These are phyloP conservation scores for Lasiommata megera DNA, from an alignment of 2,888 invertebrate genomes.

Conservation along the genomic window DNA sequence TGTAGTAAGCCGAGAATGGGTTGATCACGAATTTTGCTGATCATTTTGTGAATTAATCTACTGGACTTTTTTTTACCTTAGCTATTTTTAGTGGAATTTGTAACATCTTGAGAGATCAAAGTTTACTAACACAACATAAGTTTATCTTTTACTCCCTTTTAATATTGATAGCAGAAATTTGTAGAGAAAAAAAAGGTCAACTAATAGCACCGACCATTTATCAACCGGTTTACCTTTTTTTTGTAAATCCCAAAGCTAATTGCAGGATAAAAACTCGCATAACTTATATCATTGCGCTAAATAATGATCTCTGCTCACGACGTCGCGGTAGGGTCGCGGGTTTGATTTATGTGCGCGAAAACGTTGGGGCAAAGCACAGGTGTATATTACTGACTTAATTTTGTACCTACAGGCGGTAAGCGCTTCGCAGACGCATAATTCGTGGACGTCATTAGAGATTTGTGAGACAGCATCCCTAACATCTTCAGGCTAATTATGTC, in stretches of 20 bases:
- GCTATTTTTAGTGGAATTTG: too few relatives aligned
- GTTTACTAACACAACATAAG: too few relatives aligned
- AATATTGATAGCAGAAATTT: not conserved
- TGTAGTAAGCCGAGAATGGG: too few relatives aligned
- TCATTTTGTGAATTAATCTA: too few relatives aligned
- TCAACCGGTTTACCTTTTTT: slow-evolving; percentile 6
- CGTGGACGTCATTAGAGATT: slow-evolving; percentile 5
- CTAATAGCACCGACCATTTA: not conserved
- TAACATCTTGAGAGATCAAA: too few relatives aligned
- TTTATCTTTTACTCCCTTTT: too few relatives aligned
- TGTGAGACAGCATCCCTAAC: not conserved
- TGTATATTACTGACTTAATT: slow-evolving; percentile 34
- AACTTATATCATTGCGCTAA: slow-evolving; percentile 30
- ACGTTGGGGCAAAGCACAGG: slow-evolving; percentile 42
- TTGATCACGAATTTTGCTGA: too few relatives aligned
- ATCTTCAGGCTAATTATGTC: too few relatives aligned
- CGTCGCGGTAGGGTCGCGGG: slow-evolving; percentile 38
- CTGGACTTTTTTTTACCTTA: too few relatives aligned
- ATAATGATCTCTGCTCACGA: slow-evolving; percentile 51
- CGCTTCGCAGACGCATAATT: slow-evolving; percentile 5
- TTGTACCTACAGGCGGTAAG: slow-evolving; percentile 14
- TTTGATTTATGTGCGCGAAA: slow-evolving; percentile 46
- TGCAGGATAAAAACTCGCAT: slow-evolving; percentile 33
- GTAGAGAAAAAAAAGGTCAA: not conserved
- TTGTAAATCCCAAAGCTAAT: slow-evolving; percentile 29